Percentiles rank a stretch among this genome's conserved stretches.
These are phyloP conservation scores for Parnassius smintheus DNA, from an alignment of 2,888 invertebrate genomes.

Conservation along the genomic window DNA sequence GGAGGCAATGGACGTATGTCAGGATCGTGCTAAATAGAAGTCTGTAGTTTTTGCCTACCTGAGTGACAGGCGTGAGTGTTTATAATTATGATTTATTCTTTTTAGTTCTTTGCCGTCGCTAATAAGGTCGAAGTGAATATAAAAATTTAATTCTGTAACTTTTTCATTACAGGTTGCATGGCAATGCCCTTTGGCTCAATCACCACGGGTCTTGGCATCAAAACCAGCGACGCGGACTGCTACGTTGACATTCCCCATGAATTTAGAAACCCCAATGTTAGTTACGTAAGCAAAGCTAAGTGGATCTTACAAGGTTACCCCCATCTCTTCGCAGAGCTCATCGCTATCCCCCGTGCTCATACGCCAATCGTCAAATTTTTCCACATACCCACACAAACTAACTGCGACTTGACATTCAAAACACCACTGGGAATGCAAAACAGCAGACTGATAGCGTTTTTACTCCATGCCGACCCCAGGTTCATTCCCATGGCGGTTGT, in stretches of 20 bases:
- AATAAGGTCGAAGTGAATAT: no score
- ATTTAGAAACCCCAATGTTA: constrained; percentile 36
- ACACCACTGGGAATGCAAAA: constrained; percentile 86
- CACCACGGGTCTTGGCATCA: constrained; percentile 85
- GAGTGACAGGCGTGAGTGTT: no score
- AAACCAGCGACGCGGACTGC: constrained; percentile 87
- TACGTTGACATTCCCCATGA: constrained; percentile 75
- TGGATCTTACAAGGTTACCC: constrained; percentile 58
- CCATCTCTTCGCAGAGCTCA: constrained; percentile 75
- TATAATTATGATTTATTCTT: no score
- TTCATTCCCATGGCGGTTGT: constrained; percentile 82
- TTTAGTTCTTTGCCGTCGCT: no score
- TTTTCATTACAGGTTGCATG: constrained; percentile 51
- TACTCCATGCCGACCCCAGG: constrained; percentile 80
- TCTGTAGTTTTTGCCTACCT: no score
- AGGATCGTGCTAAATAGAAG: no score
- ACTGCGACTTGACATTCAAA: constrained; percentile 88
- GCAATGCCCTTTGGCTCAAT: constrained; percentile 87
- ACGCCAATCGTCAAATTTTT: constrained; percentile 89
- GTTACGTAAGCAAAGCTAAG: constrained; percentile 54
- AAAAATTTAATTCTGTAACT: not conserved
- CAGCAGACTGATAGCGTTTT: constrained; percentile 83
- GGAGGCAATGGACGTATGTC: no score
- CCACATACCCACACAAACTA: constrained; percentile 81
- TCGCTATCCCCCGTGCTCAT: constrained; percentile 85